Evolutionary conservation across 1,140 invertebrate species (phyloP).

Genomic region (Sinonovacula constricta): DNA sequence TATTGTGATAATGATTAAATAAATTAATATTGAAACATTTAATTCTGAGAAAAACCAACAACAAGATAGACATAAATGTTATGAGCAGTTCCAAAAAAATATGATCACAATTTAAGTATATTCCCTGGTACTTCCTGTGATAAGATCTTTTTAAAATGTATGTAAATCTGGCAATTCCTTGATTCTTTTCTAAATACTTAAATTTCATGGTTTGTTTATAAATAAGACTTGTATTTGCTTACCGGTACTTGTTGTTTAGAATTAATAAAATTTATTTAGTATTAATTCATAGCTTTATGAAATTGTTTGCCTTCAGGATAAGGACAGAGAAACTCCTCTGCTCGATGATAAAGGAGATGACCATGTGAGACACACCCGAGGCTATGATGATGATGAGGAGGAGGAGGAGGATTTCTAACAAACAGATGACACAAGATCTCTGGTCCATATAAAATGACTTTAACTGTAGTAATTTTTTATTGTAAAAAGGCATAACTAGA

Average conservation of each 20-base stretch:
- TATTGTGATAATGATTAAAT: too few species aligned
- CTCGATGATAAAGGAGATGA: conserved; percentile 22
- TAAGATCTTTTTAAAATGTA: background rate
- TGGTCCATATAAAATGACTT: too few species aligned
- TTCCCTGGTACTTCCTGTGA: background rate
- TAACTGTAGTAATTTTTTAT: too few species aligned
- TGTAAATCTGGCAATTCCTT: background rate
- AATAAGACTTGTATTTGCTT: too few species aligned
- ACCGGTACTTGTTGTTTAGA: too few species aligned
- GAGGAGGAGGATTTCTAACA: background rate
- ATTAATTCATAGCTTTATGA: background rate
- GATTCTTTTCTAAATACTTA: background rate
- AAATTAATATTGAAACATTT: too few species aligned
- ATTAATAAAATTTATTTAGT: too few species aligned
- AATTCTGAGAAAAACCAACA: too few species aligned
- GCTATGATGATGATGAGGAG: background rate
- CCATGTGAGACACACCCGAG: background rate
- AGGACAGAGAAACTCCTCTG: conserved; percentile 48
- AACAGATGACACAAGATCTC: background rate
- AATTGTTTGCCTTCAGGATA: conserved; percentile 43
- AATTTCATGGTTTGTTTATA: conserved; percentile 13
- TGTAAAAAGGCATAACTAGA: too few species aligned
- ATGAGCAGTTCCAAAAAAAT: too few species aligned
- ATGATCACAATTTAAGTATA: background rate
- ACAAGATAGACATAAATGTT: too few species aligned